Conservation (phyloP, 2,797 vertebrate genomes). For the Gambusia yucatana region DNA sequence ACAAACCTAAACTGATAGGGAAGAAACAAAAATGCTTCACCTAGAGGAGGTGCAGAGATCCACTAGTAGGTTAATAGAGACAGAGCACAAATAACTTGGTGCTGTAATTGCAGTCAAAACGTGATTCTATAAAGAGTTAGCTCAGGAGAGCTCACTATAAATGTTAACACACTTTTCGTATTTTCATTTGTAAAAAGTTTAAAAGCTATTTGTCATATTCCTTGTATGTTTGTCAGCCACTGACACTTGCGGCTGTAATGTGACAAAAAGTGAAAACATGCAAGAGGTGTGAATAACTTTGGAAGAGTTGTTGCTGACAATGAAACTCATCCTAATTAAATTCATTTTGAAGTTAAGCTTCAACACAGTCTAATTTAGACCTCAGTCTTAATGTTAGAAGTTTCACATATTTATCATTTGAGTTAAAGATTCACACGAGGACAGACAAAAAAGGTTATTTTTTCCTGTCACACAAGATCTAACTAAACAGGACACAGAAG, state of each 20-base stretch:
- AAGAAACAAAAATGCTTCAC: neutral
- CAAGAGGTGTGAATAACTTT: neutral
- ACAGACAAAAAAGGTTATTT: neutral
- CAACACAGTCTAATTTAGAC: neutral
- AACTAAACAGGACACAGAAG: neutral
- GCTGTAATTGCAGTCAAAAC: neutral
- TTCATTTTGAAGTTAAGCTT: neutral
- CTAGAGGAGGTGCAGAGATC: neutral
- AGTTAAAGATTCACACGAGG: neutral
- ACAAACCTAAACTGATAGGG: neutral
- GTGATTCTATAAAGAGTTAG: neutral
- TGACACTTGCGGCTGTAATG: neutral
- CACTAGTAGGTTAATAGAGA: neutral
- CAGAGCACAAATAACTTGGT: neutral
- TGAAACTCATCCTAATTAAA: neutral
- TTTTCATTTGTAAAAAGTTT: neutral
- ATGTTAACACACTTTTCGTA: neutral
- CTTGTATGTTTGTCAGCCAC: neutral
- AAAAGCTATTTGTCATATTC: neutral
- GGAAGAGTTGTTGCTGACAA: neutral
- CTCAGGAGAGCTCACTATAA: neutral
- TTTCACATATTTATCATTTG: neutral
- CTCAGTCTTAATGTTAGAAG: neutral
- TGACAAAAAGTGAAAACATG: neutral
- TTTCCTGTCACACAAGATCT: neutral